Evolutionary conservation across 2,888 invertebrate genomes (phyloP).

Genomic region (Augiades crinisus): DNA sequence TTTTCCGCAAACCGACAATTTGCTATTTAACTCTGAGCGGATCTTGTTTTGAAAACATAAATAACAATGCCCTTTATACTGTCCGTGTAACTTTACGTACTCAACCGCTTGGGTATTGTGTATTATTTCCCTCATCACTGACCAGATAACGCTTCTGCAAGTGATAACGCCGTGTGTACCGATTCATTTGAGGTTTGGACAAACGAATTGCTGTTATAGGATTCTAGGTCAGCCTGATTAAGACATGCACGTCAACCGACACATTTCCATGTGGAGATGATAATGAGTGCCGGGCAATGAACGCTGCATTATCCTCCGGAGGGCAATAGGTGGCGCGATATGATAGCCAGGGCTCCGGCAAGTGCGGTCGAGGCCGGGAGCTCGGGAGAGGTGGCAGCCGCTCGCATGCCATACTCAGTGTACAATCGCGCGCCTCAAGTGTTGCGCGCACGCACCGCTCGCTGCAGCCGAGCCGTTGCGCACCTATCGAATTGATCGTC

Average conservation of each 20-base stretch:
- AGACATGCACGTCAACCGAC: conserved; percentile 35
- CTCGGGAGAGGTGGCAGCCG: conserved; percentile 57
- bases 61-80: conserved; percentile 22
- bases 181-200: conserved; percentile 19
- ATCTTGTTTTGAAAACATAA: conserved; percentile 32
- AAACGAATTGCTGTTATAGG: conserved; percentile 30
- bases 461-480: conserved; percentile 43
- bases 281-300: conserved; percentile 62
- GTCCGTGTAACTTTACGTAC: conserved; percentile 2
- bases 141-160: conserved; percentile 16
- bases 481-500: conserved; percentile 50
- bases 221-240: conserved; percentile 39
- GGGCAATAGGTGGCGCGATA: conserved; percentile 70
- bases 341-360: conserved; percentile 61
- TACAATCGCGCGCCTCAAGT: conserved; percentile 71
- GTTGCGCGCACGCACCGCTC: conserved; percentile 67
- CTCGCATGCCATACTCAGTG: conserved; percentile 63
- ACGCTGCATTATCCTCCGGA: conserved; percentile 64
- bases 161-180: conserved; percentile 24
- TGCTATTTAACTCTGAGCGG: conserved; percentile 35
- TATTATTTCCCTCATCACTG: conserved; percentile 9
- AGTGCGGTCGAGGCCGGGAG: conserved; percentile 71
- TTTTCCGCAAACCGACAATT: conserved; percentile 64
- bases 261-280: conserved; percentile 46
- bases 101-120: conserved; percentile 3